A percentile compares a stretch with the other conserved stretches of the same genome.
Conservation (phyloP, 2,113 vertebrate genomes). For the Phoxinus phoxinus region DNA sequence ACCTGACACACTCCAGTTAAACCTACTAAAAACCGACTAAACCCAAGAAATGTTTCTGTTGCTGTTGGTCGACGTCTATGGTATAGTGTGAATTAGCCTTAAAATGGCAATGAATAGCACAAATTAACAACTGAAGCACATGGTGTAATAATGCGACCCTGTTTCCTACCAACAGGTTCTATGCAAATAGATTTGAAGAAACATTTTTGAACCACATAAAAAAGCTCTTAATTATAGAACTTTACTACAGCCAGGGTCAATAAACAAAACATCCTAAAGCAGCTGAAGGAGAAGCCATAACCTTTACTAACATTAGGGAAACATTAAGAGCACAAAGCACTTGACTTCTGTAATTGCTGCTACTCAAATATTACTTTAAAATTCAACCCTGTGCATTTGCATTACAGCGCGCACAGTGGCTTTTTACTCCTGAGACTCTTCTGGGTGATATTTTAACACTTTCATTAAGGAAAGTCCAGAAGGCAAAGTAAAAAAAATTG, state of each 20-base stretch:
- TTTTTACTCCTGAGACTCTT: not conserved
- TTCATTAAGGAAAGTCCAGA: not conserved
- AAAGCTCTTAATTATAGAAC: not conserved
- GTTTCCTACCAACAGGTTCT: conserved; percentile 58
- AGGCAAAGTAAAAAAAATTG: not conserved
- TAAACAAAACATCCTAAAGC: conserved; percentile 9
- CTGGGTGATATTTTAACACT: not conserved
- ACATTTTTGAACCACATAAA: conserved; percentile 23
- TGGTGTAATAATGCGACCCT: conserved; percentile 33
- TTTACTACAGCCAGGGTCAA: not conserved
- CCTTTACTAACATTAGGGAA: conserved; percentile 6
- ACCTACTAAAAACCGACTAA: not conserved
- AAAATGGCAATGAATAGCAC: conserved; percentile 43
- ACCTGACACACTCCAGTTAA: not conserved
- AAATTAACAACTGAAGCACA: conserved; percentile 46
- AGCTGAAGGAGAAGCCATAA: conserved; percentile 39
- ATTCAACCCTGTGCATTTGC: not conserved
- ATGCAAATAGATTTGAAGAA: conserved; percentile 62
- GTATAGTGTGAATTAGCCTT: not conserved
- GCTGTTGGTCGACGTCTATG: not conserved
- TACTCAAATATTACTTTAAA: conserved; percentile 1
- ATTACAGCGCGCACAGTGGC: not conserved
- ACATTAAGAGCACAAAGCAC: conserved; percentile 57
- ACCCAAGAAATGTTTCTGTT: not conserved
- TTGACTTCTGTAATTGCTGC: conserved; percentile 36